phyloP scores from a whole-genome alignment of 2,888 invertebrate genomes.

The Macrophya alboannulata region DNA sequence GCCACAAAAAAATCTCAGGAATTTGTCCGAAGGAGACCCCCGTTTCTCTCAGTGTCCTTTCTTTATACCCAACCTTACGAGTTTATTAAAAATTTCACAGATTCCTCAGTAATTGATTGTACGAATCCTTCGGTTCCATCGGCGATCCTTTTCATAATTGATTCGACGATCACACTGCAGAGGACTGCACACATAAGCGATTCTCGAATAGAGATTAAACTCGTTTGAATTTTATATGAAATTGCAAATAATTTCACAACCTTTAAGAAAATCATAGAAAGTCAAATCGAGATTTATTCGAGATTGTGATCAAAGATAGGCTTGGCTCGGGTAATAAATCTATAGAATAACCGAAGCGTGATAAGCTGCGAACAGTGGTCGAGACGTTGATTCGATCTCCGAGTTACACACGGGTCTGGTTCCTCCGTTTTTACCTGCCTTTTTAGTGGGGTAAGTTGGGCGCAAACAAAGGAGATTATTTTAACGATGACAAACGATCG shows the following conservation, averaged over 20 bases:
- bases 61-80: background rate
- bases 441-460: conserved; percentile 46
- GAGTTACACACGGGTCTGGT: conserved; percentile 48
- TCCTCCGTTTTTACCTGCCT: conserved; percentile 53
- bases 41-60: background rate
- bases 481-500: conserved; percentile 76
- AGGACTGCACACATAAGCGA: background rate
- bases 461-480: conserved; percentile 71
- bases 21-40: conserved; percentile 10
- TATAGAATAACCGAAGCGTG: conserved; percentile 29
- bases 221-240: background rate
- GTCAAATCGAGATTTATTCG: background rate
- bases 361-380: conserved; percentile 53
- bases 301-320: conserved; percentile 26
- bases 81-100: conserved; percentile 31
- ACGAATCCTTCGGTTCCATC: background rate
- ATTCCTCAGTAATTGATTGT: conserved; percentile 34
- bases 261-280: background rate
- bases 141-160: background rate
- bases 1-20: conserved; percentile 23
- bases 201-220: background rate
- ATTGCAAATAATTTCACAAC: conserved; percentile 13
- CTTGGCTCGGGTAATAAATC: conserved; percentile 26
- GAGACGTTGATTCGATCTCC: conserved; percentile 51
- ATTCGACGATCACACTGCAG: background rate